Base-by-base conservation (phyloP, 2,113 vertebrate species). In the Toxotes chatareus region DNA sequence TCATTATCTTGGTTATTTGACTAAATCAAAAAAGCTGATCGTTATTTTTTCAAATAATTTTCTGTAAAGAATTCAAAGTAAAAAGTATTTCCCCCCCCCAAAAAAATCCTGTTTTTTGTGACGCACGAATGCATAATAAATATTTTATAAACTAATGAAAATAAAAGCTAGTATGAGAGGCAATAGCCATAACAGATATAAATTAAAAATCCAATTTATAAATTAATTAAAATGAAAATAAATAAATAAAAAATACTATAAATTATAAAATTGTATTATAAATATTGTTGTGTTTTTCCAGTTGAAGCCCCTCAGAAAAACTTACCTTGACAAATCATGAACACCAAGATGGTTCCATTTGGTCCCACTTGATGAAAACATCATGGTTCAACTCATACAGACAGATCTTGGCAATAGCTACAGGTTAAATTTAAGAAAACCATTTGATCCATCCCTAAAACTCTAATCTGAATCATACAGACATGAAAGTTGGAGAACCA, bases 331-430 rank as follows among this genome's bases (percentile, higher is more conserved):
- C 32, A 70, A 44, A 59, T 7, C 27, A 72, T n/a, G 40, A n/a
- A 47, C 1, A n/a, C 8, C 59, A 34, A 14, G 14, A 46, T 40
- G 38, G 38, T 40, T 7, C 11, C 12, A 44, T 11, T 13, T 27
- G 3, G 13, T 46, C 40, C 36, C 61, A 61, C 38, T 32, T 56
- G 21, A 49, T 31, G 34, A 66, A 62, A 51, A 66, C 63, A 86
- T 23, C 27, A 3, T 14, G 61, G 21, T 42, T 64, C 63, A 64
- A 49, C 74, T 68, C 42, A 49, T n/a, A 47, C 4, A 42, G 21
- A 36, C 36, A 68, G 23, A 59, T 69, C 31, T 14, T n/a, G 60
- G 62, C 13, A 49, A 12, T 9, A 56, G 44, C 57, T 60, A 10
- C 34, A 21, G 40, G 42, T 75, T 16, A 23, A 5, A 49, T 11